Evolutionary conservation across 2,888 invertebrate genomes (phyloP).

Genomic region (Drosophila neonasuta): DNA sequence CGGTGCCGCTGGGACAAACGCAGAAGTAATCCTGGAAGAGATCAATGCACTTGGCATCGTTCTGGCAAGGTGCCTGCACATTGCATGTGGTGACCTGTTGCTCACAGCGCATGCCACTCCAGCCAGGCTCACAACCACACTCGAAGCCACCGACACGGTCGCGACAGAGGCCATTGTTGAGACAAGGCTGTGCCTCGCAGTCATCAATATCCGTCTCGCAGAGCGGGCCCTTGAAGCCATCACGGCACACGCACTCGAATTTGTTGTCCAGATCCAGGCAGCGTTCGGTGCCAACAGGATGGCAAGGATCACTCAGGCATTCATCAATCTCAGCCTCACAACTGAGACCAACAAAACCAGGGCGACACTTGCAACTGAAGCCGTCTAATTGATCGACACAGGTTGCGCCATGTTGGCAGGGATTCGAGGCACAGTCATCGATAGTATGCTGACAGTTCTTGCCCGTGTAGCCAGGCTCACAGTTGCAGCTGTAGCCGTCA

Average conservation of each 20-base stretch:
- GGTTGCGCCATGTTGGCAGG: conserved; percentile 95
- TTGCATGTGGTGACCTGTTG: conserved; percentile 93
- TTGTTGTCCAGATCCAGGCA: conserved; percentile 95
- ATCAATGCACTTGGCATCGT: conserved; percentile 95
- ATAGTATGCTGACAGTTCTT: conserved; percentile 96
- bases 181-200: conserved; percentile 91
- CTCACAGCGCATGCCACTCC: conserved; percentile 94
- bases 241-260: conserved; percentile 93
- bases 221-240: conserved; percentile 91
- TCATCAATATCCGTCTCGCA: conserved; percentile 95
- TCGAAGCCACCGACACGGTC: conserved; percentile 93
- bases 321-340: conserved; percentile 97
- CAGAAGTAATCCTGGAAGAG: conserved; percentile 88
- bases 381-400: conserved; percentile 94
- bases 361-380: conserved; percentile 95
- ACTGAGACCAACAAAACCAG: conserved; percentile 95
- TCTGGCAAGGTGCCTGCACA: conserved; percentile 91
- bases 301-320: conserved; percentile 95
- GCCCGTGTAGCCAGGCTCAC: conserved; percentile 97
- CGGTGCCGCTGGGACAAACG: conserved; percentile 94
- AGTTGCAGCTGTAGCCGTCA: conserved; percentile 92
- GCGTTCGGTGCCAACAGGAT: conserved; percentile 92
- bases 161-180: conserved; percentile 93
- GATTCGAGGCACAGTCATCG: conserved; percentile 94
- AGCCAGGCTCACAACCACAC: conserved; percentile 92